Evolutionary conservation across 1,140 invertebrate species (phyloP), one percentile per base, ranked within the genome.

Genomic region (Solenopsis fugax): DNA sequence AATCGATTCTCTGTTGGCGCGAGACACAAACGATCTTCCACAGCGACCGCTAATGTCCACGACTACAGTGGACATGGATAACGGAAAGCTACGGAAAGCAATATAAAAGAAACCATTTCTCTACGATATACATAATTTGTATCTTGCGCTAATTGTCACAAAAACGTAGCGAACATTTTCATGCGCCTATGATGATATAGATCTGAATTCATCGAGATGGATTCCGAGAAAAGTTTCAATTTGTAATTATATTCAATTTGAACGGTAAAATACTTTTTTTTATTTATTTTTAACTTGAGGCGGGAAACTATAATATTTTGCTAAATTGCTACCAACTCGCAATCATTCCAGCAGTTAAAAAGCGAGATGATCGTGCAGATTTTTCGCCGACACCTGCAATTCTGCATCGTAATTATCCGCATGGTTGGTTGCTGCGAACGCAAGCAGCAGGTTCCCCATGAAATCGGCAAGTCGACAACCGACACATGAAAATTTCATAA

Each of bases 1-100:
- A 91, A 90, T 91, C 89, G 86, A 91, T 92, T 88, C 76, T 73
- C 34, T 34, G 29, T 56, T 45, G 18, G 77, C 65, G 67, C 77
- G 76, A 69, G 54, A 73, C 54, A 41, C 78, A 67, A 85, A 72
- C 41, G 71, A 52, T 84, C 37, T 24, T 21, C 48, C 13, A 45
- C 18, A 4, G 13, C 21, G 1, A 16, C 24, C 16, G 4, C 52
- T 45, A 58, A 75, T 41, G 80, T 82, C 54, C 62, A 41, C 45
- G 41, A 77, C 21, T 45, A 62, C 4, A 24, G 50, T 34, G 13
- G 29, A 58, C 18, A 37, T n/a, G 18, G 4, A 45, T 45, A 62
- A 21, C 13, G 37, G 4, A 64, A 64, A 29, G 16, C 41, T 29
- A 41, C 29, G 29, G 29, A 29, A 29, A 29, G 18, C 71, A n/a